Evolutionary conservation across 2,888 invertebrate genomes (phyloP), one percentile per base, ranked within the genome.

Genomic region (Chorisops tibialis): DNA sequence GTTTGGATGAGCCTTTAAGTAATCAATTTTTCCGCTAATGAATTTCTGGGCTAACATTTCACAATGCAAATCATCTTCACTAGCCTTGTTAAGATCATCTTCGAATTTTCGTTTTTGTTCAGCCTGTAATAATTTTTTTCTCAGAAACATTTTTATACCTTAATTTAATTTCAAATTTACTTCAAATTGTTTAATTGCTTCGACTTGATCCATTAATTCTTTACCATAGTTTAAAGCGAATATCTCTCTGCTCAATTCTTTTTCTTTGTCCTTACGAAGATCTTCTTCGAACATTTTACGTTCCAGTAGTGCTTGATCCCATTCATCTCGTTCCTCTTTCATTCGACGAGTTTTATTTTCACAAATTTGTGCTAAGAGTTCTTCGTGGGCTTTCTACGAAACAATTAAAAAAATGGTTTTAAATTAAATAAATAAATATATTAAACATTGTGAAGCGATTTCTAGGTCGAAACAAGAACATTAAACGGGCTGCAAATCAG

Each of bases 1-100:
- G 21, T 64, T 64, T 2, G 64, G 64, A 59, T 64, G 64, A 21
- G 49, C 39, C 41, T 45, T 47, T 35, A 64, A 45, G 35, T 59
- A 64, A 12, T 62, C 38, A 6, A 61, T 52, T 19, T 59, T 41
- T 19, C 52, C 59, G 4, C 51, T 47, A 16, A 64, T 64, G 35
- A 49, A 59, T 48, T 64, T 61, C 21, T 49, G 30, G 11, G 58
- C 56, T 19, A 64, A 39, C 21, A 6, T 16, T 30, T 22, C 35
- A 41, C 64, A 59, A 14, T 45, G 30, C 16, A 59, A 39, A 11
- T 64, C 61, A 22, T 64, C 61, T 24, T 52, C 45, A 1, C 22
- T 41, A 22, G 64, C 61, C 37, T 43, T 62, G 24, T 24, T 21
- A 11, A 64, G 30, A 37, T 64, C 64, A 39, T 50, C 58, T 50